Conservation (phyloP, 1,140 invertebrate species). For the Limonius californicus region DNA sequence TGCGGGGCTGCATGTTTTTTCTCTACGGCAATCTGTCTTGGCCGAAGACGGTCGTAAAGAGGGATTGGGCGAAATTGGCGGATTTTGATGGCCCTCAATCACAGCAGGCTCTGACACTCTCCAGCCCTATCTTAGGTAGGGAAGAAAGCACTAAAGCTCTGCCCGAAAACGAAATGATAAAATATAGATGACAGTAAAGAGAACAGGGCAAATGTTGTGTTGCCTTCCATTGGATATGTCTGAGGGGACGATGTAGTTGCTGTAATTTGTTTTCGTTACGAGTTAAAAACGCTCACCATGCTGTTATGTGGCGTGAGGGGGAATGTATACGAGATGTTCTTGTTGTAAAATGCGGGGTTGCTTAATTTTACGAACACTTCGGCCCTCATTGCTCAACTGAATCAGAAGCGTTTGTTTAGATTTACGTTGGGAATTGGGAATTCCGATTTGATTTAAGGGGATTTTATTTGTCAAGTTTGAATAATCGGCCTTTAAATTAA, state of each 20-base stretch:
- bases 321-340: no score
- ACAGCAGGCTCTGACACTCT: conserved; percentile 29
- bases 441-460: no score
- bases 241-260: background rate
- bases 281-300: background rate
- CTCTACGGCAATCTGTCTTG: conserved; percentile 30
- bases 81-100: conserved; percentile 41
- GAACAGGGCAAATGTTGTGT: background rate
- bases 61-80: conserved; percentile 36
- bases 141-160: conserved; percentile 2
- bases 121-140: conserved; percentile 3
- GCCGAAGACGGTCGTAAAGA: conserved; percentile 31
- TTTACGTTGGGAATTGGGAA: no score
- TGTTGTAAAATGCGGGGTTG: no score
- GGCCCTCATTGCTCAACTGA: no score
- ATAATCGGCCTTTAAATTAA: no score
- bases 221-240: background rate
- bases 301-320: no score
- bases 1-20: conserved; percentile 15
- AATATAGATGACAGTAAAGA: background rate
- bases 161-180: background rate
- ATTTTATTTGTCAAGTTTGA: no score
- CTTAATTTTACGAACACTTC: no score
- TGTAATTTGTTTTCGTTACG: background rate
- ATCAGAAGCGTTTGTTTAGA: no score